phyloP scores from a whole-genome alignment of 2,113 vertebrate genomes.

The Tachysurus vachellii region DNA sequence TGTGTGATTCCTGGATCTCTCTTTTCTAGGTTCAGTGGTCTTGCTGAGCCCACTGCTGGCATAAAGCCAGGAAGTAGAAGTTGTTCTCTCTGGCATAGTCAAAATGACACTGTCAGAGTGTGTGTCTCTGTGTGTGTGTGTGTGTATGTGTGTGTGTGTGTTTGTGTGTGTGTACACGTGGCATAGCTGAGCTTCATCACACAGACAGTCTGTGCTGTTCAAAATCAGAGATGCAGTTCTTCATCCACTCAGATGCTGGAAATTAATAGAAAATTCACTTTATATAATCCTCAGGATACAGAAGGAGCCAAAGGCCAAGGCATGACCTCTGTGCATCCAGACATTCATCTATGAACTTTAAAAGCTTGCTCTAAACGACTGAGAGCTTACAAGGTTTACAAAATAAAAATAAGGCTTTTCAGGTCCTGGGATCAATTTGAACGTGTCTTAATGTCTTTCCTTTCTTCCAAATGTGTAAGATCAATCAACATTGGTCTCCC shows the following conservation, averaged over 20 bases:
- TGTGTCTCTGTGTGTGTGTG: not conserved
- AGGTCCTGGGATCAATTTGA: slow-evolving; percentile 46
- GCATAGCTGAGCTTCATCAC: slow-evolving; percentile 68
- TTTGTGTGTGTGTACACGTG: slow-evolving; percentile 56
- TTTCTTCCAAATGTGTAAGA: slow-evolving; percentile 59
- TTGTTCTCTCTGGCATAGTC: slow-evolving; percentile 60
- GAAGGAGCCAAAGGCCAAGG: not conserved
- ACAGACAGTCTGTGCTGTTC: slow-evolving; percentile 41
- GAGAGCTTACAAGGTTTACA: not conserved
- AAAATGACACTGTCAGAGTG: slow-evolving; percentile 61
- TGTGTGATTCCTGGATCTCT: slow-evolving; percentile 70
- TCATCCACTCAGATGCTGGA: slow-evolving; percentile 55
- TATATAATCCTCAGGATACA: not conserved
- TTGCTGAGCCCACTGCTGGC: slow-evolving; percentile 30
- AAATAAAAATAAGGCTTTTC: slow-evolving; percentile 7
- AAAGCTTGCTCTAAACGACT: not conserved
- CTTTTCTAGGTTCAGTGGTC: slow-evolving; percentile 57
- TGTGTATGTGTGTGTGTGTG: slow-evolving; percentile 17
- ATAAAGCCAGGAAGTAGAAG: slow-evolving; percentile 60
- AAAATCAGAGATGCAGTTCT: slow-evolving; percentile 60
- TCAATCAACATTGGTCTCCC: slow-evolving; percentile 72
- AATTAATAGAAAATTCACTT: slow-evolving; percentile 15
- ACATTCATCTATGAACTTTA: not conserved
- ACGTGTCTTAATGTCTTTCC: slow-evolving; percentile 13
- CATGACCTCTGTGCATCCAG: not conserved